Conservation (phyloP, 2,888 invertebrate species). For the Brenthis hecate region DNA sequence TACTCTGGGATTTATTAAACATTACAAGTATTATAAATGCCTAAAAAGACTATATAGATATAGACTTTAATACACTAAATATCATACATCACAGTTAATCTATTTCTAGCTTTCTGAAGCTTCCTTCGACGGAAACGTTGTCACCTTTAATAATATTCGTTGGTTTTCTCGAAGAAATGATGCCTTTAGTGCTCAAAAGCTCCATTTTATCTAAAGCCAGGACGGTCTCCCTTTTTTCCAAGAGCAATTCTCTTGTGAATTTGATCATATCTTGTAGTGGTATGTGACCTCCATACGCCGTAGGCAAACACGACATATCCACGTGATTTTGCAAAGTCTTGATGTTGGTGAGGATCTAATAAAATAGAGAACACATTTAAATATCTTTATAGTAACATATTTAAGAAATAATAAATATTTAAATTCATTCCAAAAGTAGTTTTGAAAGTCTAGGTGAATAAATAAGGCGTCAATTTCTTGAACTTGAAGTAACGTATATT, state of each 20-base stretch:
- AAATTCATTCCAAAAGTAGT: too few relatives aligned
- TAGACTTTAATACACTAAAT: constrained; percentile 7
- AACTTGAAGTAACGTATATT: too few relatives aligned
- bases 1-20: neutral
- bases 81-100: constrained; percentile 65
- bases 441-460: too few relatives aligned
- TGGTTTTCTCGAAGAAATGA: constrained; percentile 57
- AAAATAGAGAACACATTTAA: constrained; percentile 33
- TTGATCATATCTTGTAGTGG: constrained; percentile 87
- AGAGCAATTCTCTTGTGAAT: constrained; percentile 84
- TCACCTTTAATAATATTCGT: constrained; percentile 56
- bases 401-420: too few relatives aligned
- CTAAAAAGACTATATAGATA: constrained; percentile 12
- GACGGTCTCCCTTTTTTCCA: constrained; percentile 81
- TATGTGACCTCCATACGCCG: constrained; percentile 87
- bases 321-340: constrained; percentile 83
- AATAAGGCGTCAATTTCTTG: too few relatives aligned
- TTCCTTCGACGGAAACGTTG: constrained; percentile 76
- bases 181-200: constrained; percentile 84
- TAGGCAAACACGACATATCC: constrained; percentile 85
- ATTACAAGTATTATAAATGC: constrained; percentile 29
- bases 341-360: constrained; percentile 82
- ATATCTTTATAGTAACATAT: neutral
- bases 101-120: constrained; percentile 87
- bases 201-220: constrained; percentile 85